A percentile compares a stretch with the other conserved stretches of the same genome.
Evolutionary conservation across 1,140 invertebrate species (phyloP).

Genomic region (Atta cephalotes): DNA sequence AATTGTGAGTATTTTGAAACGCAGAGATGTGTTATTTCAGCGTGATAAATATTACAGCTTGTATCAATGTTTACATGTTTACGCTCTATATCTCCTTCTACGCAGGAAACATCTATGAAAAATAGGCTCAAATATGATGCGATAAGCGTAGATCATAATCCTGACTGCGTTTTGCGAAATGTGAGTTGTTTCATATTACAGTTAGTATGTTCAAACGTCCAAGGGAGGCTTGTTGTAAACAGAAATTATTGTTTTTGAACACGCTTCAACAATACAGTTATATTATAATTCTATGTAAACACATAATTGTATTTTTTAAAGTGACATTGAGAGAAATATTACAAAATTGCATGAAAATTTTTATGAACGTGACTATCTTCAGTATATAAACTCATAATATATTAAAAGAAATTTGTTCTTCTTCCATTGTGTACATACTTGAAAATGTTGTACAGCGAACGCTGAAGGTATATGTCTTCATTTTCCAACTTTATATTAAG

Average conservation of each 20-base stretch:
- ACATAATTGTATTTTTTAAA: background rate
- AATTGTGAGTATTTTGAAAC: background rate
- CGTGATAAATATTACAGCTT: constrained; percentile 17
- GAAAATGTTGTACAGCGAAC: background rate
- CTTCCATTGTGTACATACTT: background rate
- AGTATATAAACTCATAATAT: background rate
- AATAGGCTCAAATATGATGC: background rate
- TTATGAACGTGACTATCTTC: background rate
- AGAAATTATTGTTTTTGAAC: constrained; percentile 20
- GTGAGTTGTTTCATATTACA: background rate
- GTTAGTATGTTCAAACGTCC: background rate
- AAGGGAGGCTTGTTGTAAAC: background rate
- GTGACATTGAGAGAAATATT: background rate
- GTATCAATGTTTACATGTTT: background rate
- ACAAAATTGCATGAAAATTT: background rate
- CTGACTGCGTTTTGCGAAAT: background rate
- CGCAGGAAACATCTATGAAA: background rate
- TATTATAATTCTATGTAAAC: constrained; percentile 13
- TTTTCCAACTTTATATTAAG: background rate
- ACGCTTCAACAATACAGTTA: background rate
- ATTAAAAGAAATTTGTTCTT: background rate
- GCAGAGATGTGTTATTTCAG: background rate
- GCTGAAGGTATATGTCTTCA: background rate
- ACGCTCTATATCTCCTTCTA: background rate
- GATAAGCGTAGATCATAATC: constrained; percentile 4